Conservation (phyloP, 2,888 invertebrate genomes). For the Sinohyriopsis cumingii region DNA sequence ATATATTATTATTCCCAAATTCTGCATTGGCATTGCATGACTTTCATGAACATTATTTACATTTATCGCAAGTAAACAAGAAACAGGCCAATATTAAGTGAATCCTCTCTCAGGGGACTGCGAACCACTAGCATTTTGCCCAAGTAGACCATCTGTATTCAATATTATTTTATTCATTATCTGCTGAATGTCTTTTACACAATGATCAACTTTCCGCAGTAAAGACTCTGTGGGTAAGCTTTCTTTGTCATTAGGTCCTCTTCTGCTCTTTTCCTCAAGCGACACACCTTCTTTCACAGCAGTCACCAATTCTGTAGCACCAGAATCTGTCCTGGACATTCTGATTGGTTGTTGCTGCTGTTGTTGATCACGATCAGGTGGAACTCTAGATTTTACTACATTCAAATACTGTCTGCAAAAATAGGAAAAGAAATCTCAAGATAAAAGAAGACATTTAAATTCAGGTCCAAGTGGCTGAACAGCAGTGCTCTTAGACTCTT, state of each 20-base stretch:
- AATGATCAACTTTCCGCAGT: conserved; percentile 48
- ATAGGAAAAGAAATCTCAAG: conserved; percentile 2
- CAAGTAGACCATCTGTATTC: conserved; percentile 34
- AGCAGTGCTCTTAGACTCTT: too few relatives aligned
- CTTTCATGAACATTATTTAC: too few relatives aligned
- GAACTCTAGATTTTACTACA: conserved; percentile 41
- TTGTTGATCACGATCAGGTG: conserved; percentile 17
- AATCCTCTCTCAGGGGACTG: conserved; percentile 28
- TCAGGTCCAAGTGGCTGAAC: too few relatives aligned
- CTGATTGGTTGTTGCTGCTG: conserved; percentile 36
- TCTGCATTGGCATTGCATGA: too few relatives aligned
- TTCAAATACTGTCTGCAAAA: conserved; percentile 43
- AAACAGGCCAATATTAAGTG: conserved; percentile 9
- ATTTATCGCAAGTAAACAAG: background rate
- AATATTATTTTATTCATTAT: conserved; percentile 25
- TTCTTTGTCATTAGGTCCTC: conserved; percentile 29
- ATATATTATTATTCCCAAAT: too few relatives aligned
- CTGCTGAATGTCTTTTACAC: conserved; percentile 33
- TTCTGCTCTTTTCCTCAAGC: conserved; percentile 21
- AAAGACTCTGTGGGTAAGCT: conserved; percentile 43
- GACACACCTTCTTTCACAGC: conserved; percentile 34
- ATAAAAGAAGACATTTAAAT: background rate
- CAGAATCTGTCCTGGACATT: conserved; percentile 12
- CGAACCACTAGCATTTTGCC: conserved; percentile 22
- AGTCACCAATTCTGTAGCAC: conserved; percentile 11